Evolutionary conservation across 92 coral and sea anemone species (phyloP), one percentile per base, ranked within the genome.

Genomic region (Epizoanthus stellaris): DNA sequence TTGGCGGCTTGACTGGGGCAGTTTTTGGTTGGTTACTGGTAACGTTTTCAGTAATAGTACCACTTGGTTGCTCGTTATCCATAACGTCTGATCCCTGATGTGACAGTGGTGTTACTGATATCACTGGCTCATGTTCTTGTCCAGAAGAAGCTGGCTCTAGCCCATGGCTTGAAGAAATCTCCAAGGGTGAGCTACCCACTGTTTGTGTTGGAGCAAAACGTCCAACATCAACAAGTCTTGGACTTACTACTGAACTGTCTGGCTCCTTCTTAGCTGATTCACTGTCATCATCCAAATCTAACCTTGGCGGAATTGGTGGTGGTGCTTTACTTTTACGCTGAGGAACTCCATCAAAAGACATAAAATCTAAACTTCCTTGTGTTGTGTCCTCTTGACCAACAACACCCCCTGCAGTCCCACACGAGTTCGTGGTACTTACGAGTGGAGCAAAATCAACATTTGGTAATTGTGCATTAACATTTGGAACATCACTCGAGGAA

Each of bases 221-320:
- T 52, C 20, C 34, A 36, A 38, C 20, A n/a, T 38, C 16, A 54
- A 17, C 34, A 14, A 64, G 56, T 52, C 68, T 23, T 25, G 14
- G 64, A 65, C 56, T 56, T 17, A 68, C 4, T 15, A 54, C 34
- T 49, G 42, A 7, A 47, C 9, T 62, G 9, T 61, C 72, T 42
- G 72, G 19, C 12, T 68, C 42, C 6, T 68, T 38, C 49, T 79
- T 67, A 42, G 47, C 54, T 53, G 39, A 30, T 68, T 72, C 56
- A 56, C 36, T 73, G 4, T 39, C 88, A 62, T 88, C 89, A 59
- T 76, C 87, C 9, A 94, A 91, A 84, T 97, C 99, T 66, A 89
- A 57, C 58, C 98, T 88, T 10, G 94, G 99, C 58, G 99, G 99
- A 65, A 97, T 90, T 19, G 99, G 99, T 3, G 99, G 99, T 9